These are phyloP conservation scores for Alligator sinensis DNA, from an alignment of 2,113 vertebrate species.

Conservation along the genomic window DNA sequence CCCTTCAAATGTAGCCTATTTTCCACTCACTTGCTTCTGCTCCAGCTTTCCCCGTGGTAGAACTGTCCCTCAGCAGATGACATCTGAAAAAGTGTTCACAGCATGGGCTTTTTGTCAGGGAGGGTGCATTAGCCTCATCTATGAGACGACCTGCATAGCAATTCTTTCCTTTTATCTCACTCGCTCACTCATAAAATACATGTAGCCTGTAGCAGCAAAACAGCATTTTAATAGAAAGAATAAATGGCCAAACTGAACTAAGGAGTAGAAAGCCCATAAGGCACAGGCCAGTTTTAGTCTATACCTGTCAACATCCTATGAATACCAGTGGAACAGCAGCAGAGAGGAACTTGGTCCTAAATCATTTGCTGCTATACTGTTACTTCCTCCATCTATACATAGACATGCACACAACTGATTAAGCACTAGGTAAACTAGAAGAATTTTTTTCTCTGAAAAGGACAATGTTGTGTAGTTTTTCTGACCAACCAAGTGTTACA, in stretches of 20 bases:
- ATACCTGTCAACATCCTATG: background rate
- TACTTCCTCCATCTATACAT: background rate
- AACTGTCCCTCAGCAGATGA: background rate
- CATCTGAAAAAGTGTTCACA: background rate
- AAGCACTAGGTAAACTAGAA: background rate
- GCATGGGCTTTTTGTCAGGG: rapidly evolving
- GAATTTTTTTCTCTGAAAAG: background rate
- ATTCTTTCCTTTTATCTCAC: background rate
- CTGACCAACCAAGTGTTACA: background rate
- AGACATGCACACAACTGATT: rapidly evolving
- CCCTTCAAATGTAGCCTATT: background rate
- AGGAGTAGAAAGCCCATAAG: background rate
- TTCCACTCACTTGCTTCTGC: background rate
- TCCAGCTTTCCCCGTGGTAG: background rate
- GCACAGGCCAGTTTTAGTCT: background rate
- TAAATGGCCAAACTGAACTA: rapidly evolving
- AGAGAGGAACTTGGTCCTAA: background rate
- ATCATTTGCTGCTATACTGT: background rate
- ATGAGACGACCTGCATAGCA: rapidly evolving
- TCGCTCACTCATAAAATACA: background rate
- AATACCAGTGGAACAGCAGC: background rate
- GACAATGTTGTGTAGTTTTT: background rate
- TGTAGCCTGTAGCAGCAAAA: rapidly evolving
- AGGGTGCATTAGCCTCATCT: background rate
- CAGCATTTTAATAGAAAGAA: background rate